Base-by-base conservation (phyloP, 2,888 invertebrate genomes). In the Metellina segmentata region DNA sequence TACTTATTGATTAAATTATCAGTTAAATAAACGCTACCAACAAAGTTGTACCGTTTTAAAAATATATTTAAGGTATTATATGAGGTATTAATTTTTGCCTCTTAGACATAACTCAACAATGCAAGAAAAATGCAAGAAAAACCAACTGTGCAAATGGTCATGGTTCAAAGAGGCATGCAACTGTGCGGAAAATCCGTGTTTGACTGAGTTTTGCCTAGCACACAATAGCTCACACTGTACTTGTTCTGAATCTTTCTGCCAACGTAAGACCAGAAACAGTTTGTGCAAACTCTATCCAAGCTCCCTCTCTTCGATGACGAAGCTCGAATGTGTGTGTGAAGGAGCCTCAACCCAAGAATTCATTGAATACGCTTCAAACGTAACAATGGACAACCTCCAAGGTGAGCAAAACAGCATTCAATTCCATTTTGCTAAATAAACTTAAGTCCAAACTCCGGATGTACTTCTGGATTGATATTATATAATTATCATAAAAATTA, bases 101-200 rank as follows among this genome's bases (percentile, higher is more conserved):
- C 61, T 7, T 16, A 85, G 81, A 0, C 7, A 20, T 16, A 81
- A 88, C 16, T 49, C 34, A 34, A 11, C 72, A 8, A 8, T n/a
- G 0, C 79, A 72, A 5, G 13, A 72, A 6, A 16, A 52, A 6
- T 90, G 90, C 75, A 16, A 71, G 6, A 16, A 34, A 19, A 81
- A 85, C 19, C 90, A 74, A 1, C 53, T 90, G 7, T 90, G 90
- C 75, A 49, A 70, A 11, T 90, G 90, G 90, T 90, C 90, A 6
- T 90, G 90, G 90, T 90, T 90, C 70, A 69, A 81, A 52, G 90
- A 90, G 34, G 5, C 6, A 1, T 90, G 90, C 34, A 6, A 34
- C 6, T 86, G 86, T 49, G 51, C 51, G 6, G 1, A n/a, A 7
- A 72, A 78, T 20, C 90, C 90, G 34, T 90, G 90, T 19, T 11